These are phyloP conservation scores for Anodontia alba DNA, from an alignment of 2,888 invertebrate species.

Conservation along the genomic window DNA sequence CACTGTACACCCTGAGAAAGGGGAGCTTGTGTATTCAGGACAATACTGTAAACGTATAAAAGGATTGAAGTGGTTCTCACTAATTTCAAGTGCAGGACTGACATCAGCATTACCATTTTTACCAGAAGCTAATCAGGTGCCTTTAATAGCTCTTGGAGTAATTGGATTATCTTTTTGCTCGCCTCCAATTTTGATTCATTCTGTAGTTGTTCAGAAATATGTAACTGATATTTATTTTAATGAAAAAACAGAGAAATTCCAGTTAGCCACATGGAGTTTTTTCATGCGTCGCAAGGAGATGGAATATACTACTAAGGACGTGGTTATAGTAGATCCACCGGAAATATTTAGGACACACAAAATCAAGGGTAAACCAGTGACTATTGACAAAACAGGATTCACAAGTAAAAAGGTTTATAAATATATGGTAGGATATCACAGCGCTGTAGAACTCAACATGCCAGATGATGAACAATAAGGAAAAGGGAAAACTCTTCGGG, in stretches of 20 bases:
- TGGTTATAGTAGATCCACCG: constrained; percentile 91
- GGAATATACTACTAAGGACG: constrained; percentile 91
- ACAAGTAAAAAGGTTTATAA: constrained; percentile 91
- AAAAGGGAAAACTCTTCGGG: too few species aligned
- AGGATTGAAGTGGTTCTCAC: constrained; percentile 92
- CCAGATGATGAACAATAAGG: too few species aligned
- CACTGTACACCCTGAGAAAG: constrained; percentile 65
- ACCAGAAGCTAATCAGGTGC: constrained; percentile 19
- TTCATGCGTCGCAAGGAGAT: constrained; percentile 80
- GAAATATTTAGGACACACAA: constrained; percentile 93
- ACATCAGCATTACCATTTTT: constrained; percentile 90
- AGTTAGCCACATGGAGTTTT: constrained; percentile 74
- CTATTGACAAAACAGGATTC: constrained; percentile 91
- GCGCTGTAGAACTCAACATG: constrained; percentile 87
- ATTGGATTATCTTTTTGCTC: constrained; percentile 93
- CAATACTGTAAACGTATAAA: constrained; percentile 89
- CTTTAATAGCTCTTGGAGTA: constrained; percentile 86
- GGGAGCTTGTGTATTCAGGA: constrained; percentile 89
- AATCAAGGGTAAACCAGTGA: constrained; percentile 89
- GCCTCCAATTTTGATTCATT: constrained; percentile 93
- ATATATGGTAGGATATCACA: constrained; percentile 96
- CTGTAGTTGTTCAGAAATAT: constrained; percentile 92
- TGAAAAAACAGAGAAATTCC: constrained; percentile 76
- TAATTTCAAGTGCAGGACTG: constrained; percentile 91
- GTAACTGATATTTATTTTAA: constrained; percentile 91